phyloP scores from a whole-genome alignment of 2,888 invertebrate genomes.

The Pseudoips prasinana region DNA sequence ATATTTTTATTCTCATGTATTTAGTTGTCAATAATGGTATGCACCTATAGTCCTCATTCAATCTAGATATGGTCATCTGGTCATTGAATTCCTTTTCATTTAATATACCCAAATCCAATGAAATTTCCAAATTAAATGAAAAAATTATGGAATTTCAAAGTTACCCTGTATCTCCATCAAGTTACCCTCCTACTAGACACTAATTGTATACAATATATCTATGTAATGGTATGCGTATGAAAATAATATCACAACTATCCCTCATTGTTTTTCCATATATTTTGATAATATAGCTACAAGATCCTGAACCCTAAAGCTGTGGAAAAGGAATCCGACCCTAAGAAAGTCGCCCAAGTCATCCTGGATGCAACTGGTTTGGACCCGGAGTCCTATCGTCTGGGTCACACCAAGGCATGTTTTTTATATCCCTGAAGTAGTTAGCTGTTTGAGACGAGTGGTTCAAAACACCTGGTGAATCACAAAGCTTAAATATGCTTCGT shows the following conservation, averaged over 20 bases:
- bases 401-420: slow-evolving; percentile 98
- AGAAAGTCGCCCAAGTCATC: slow-evolving; percentile 92
- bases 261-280: slow-evolving; percentile 71
- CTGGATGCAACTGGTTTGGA: slow-evolving; percentile 92
- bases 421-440: slow-evolving; percentile 60
- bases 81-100: slow-evolving; percentile 15
- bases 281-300: slow-evolving; percentile 93
- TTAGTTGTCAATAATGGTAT: slow-evolving; percentile 28
- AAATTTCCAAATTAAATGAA: slow-evolving; percentile 21
- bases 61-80: slow-evolving; percentile 25
- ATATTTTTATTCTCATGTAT: slow-evolving; percentile 16
- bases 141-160: slow-evolving; percentile 23
- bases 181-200: slow-evolving; percentile 22
- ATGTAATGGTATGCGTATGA: slow-evolving; percentile 29
- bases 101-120: slow-evolving; percentile 3
- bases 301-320: slow-evolving; percentile 97
- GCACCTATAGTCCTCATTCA: slow-evolving; percentile 27
- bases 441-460: slow-evolving; percentile 53
- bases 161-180: slow-evolving; percentile 16
- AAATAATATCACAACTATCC: slow-evolving; percentile 38
- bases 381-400: slow-evolving; percentile 96
- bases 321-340: slow-evolving; percentile 88
- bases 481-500: slow-evolving; percentile 53
- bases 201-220: slow-evolving; percentile 26
- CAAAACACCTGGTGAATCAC: slow-evolving; percentile 48